Evolutionary conservation across 2,888 invertebrate genomes (phyloP), one percentile per base, ranked within the genome.

Genomic region (Ichneumon xanthorius): DNA sequence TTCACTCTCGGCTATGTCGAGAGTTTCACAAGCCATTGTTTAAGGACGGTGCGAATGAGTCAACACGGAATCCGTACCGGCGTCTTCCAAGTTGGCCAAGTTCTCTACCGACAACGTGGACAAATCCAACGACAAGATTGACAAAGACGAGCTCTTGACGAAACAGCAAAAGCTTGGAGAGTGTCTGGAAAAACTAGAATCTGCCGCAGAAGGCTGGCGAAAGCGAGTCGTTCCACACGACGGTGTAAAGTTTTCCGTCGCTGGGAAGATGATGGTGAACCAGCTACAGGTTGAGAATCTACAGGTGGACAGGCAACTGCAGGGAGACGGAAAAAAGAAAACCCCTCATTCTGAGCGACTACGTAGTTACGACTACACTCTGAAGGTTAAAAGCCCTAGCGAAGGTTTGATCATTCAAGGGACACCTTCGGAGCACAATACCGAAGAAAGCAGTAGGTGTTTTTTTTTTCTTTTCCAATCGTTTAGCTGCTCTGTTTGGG

Each of bases 1-100:
- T 99, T 94, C 99, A 99, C 95, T 98, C 99, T 80, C 96, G 99
- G 85, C 98, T 99, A 0, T 99, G 99, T 40, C 96, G 99, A 88
- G 99, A 99, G 95, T 99, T 99, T 95, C 99, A 99, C 96, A 99
- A 99, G 95, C 99, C 99, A 86, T 96, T 99, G 92, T 99, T 99
- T 91, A 99, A 99, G 96, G 99, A 99, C 95, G 99, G 99, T 91
- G 99, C 99, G 92, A 99, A 99, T 95, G 96, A 99, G 95, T 98
- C 72, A 96, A 96, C n/a, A 95, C 96, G 19, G 88, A 88, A 68
- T 61, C 86, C 14, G 72, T 85, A 9, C 67, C 85, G 50, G 78
- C 79, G 22, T 40, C 86, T 61, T 75, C 82, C 30, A 78, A 77
- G n/a, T 14, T 70, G 9, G 82, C 77, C 40, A 87, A 84, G 85